Percentiles rank a stretch among this genome's conserved stretches.
These are phyloP conservation scores for Tenebrio molitor DNA, from an alignment of 1,140 invertebrate genomes.

Conservation along the genomic window DNA sequence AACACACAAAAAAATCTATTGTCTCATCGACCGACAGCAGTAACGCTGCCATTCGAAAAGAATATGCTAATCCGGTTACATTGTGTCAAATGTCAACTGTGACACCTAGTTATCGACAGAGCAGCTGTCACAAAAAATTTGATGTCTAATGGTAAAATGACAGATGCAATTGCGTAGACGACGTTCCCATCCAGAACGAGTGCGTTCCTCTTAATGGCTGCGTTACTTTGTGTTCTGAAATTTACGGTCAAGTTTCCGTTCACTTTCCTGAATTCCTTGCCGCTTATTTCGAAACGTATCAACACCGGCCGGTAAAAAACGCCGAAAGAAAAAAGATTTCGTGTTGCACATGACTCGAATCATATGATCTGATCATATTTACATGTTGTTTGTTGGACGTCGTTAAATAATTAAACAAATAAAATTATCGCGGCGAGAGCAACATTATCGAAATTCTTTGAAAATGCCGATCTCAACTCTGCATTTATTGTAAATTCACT, in stretches of 20 bases:
- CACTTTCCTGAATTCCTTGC: conserved; percentile 29
- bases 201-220: too few species aligned
- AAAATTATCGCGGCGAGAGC: not conserved
- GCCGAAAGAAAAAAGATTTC: not conserved
- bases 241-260: conserved; percentile 27
- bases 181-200: too few species aligned
- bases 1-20: not conserved
- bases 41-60: too few species aligned
- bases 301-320: not conserved
- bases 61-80: too few species aligned
- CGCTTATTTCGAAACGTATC: conserved; percentile 16
- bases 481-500: conserved; percentile 23
- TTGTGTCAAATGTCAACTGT: too few species aligned
- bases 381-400: conserved; percentile 15
- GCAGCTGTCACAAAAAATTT: too few species aligned
- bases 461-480: conserved; percentile 18
- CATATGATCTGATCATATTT: not conserved
- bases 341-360: not conserved
- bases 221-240: conserved; percentile 11
- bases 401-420: conserved; percentile 17
- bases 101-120: too few species aligned
- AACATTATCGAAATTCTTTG: conserved; percentile 14
- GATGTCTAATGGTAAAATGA: too few species aligned
- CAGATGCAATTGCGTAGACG: too few species aligned
- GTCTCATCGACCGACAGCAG: not conserved